These are phyloP conservation scores for Nymphalis polychloros DNA, from an alignment of 2,888 invertebrate genomes.

Conservation along the genomic window DNA sequence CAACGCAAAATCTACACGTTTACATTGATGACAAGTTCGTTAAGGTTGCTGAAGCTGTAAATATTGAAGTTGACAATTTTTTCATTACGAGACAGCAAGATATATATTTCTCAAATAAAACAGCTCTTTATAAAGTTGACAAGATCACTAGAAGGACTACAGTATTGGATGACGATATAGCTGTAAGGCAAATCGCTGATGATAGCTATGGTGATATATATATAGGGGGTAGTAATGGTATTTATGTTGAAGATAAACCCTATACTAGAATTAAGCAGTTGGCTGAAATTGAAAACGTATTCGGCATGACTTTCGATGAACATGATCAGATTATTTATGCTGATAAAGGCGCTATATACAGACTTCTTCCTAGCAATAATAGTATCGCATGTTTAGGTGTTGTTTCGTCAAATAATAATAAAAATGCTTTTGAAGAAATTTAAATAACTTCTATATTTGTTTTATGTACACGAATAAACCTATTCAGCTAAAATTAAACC, in stretches of 20 bases:
- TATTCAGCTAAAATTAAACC: too few species aligned
- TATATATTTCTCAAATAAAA: conserved; percentile 66
- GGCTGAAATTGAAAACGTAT: conserved; percentile 56
- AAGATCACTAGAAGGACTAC: conserved; percentile 44
- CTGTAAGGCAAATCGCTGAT: conserved; percentile 61
- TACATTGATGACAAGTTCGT: conserved; percentile 58
- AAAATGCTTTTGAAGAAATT: background rate
- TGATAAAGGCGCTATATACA: conserved; percentile 57
- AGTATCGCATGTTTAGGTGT: conserved; percentile 31
- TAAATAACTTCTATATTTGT: background rate
- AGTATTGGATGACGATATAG: conserved; percentile 55
- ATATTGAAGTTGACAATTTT: conserved; percentile 65
- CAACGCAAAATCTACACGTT: conserved; percentile 59
- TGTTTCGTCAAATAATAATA: background rate
- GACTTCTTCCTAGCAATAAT: conserved; percentile 51
- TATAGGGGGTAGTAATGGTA: conserved; percentile 59
- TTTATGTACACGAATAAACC: too few species aligned
- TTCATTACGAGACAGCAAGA: conserved; percentile 58
- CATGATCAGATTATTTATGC: conserved; percentile 62
- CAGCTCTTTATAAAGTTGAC: conserved; percentile 68
- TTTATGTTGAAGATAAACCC: conserved; percentile 66
- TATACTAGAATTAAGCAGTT: conserved; percentile 52
- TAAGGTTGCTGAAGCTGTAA: conserved; percentile 56
- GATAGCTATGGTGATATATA: conserved; percentile 66
- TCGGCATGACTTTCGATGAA: conserved; percentile 67